Evolutionary conservation across 2,888 invertebrate genomes (phyloP), one percentile per base, ranked within the genome.

Genomic region (Rhagonycha lutea): DNA sequence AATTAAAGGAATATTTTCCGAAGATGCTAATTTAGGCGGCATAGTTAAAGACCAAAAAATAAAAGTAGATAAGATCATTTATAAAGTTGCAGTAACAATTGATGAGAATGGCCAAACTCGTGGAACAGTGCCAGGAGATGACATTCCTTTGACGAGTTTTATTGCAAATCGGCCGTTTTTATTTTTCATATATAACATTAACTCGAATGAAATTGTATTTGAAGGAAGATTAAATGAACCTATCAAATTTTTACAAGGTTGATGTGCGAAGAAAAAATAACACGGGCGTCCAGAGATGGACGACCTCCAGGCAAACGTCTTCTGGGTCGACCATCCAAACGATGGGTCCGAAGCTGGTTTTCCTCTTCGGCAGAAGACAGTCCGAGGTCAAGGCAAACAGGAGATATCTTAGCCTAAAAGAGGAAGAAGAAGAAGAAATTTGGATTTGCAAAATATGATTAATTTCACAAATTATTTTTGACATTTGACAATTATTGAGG

Each of bases 51-150:
- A 85, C 0, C 78, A 80, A 3, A 82, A 86, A 0, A 84, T 90
- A 0, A 86, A 88, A 72, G 87, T 93, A 3, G 90, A 89, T 80
- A 90, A 88, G 72, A 87, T 94, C 11, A 83, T 91, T 68, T 94
- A 94, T 82, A 92, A 91, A 82, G 91, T 92, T 0, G 90, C 89
- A 82, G 90, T 94, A 83, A 89, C 91, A 62, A 91, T 94, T 0
- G 91, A 92, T 77, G 94, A 94, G 85, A 85, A 88, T 14, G 94
- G 94, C 67, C 92, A 93, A 0, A 86, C 90, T 5, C 93, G 93
- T 0, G 91, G 92, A 2, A 92, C 93, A 10, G 90, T 89, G 0
- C 90, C 92, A 68, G 89, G 89, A 3, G 89, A 90, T 1, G 85
- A 90, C 79, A 89, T 92, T 5, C 89, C 85, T n/a, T 86, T 88